Evolutionary conservation across 2,113 vertebrate species (phyloP).

Genomic region (Nettapus auritus): DNA sequence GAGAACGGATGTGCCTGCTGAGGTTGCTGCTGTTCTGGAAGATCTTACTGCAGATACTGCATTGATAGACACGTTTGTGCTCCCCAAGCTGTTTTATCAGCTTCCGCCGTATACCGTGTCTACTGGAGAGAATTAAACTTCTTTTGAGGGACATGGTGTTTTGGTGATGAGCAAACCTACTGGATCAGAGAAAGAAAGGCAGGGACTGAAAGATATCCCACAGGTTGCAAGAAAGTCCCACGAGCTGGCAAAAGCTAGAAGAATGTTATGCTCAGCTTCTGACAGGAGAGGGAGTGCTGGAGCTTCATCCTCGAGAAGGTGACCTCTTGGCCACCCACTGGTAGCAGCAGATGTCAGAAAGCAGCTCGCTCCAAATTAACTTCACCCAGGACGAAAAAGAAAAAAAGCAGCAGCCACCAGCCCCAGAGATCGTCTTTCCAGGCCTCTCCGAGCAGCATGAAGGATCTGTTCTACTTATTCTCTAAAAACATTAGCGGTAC

Average conservation of each 20-base stretch:
- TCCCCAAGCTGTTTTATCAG: conserved; percentile 84
- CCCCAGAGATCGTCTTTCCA: background rate
- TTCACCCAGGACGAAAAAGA: background rate
- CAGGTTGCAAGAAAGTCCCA: conserved; percentile 4
- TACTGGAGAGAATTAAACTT: conserved; percentile 77
- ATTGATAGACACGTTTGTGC: conserved; percentile 93
- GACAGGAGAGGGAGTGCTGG: background rate
- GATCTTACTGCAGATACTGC: conserved; percentile 91
- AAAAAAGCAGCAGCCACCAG: conserved; percentile 27
- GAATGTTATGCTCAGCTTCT: conserved; percentile 13
- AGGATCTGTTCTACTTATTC: background rate
- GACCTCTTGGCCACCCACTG: background rate
- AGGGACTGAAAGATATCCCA: conserved; percentile 61
- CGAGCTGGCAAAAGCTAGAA: conserved; percentile 3
- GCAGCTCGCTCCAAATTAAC: background rate
- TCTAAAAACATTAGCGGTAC: background rate
- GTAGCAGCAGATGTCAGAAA: background rate
- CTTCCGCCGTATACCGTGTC: conserved; percentile 80
- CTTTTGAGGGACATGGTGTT: conserved; percentile 78
- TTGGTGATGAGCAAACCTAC: conserved; percentile 79
- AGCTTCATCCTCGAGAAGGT: background rate
- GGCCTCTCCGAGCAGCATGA: background rate
- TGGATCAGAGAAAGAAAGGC: conserved; percentile 22
- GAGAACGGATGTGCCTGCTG: conserved; percentile 95
- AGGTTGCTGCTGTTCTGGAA: conserved; percentile 99